These are phyloP conservation scores for Pheosia gnoma DNA, from an alignment of 2,888 invertebrate species.

Conservation along the genomic window DNA sequence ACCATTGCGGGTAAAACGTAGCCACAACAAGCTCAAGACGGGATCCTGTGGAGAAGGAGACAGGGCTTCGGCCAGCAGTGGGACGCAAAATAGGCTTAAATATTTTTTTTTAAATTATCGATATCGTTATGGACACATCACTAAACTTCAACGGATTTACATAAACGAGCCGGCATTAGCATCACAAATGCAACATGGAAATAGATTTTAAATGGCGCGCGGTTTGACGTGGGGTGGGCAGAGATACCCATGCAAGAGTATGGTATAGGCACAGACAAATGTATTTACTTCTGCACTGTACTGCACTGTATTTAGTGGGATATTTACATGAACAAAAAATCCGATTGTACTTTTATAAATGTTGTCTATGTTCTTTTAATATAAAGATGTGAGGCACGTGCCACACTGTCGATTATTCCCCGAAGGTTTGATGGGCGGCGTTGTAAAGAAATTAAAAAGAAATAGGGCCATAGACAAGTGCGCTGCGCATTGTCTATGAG, in stretches of 20 bases:
- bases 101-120: neutral
- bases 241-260: neutral
- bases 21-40: neutral
- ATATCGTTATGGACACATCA: neutral
- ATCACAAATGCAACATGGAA: slow-evolving; percentile 51
- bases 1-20: neutral
- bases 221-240: slow-evolving; percentile 26
- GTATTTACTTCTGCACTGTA: no score
- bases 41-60: no score
- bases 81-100: no score
- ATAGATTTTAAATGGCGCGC: slow-evolving; percentile 53
- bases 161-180: slow-evolving; percentile 40
- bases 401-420: slow-evolving; percentile 50
- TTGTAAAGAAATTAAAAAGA: slow-evolving; percentile 75
- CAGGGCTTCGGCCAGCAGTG: no score
- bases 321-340: no score
- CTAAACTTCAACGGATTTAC: slow-evolving; percentile 8
- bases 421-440: slow-evolving; percentile 62
- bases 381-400: slow-evolving; percentile 32
- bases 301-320: no score
- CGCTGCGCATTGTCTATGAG: slow-evolving; percentile 51
- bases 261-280: no score
- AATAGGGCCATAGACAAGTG: slow-evolving; percentile 66
- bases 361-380: no score
- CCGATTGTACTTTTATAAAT: no score